Evolutionary conservation across 1,140 invertebrate species (phyloP).

Genomic region (Trachymyrmex septentrionalis): DNA sequence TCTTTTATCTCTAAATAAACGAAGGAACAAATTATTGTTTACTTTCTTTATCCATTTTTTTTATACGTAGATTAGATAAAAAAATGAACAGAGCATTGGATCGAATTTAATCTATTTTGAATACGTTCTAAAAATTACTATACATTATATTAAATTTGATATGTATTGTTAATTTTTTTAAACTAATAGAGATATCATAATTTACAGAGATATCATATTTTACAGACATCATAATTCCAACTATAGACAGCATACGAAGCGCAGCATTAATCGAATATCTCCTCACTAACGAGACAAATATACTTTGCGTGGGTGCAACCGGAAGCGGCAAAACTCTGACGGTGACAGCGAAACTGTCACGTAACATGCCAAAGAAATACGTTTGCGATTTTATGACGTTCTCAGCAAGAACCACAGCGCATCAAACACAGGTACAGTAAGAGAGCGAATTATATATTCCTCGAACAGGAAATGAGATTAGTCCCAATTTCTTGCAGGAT

Average conservation of each 20-base stretch:
- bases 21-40: too few species aligned
- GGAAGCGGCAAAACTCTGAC: constrained; percentile 94
- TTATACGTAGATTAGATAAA: too few species aligned
- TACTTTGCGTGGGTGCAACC: constrained; percentile 92
- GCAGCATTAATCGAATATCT: constrained; percentile 88
- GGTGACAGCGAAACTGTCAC: constrained; percentile 89
- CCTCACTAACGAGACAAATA: constrained; percentile 88
- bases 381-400: constrained; percentile 92
- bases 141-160: too few species aligned
- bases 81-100: too few species aligned
- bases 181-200: not conserved
- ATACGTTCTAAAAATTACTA: too few species aligned
- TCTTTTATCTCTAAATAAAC: too few species aligned
- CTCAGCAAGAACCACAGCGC: constrained; percentile 92
- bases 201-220: not conserved
- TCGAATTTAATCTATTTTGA: too few species aligned
- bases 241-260: constrained; percentile 89
- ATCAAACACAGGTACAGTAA: constrained; percentile 91
- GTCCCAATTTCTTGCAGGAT: constrained; percentile 86
- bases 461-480: constrained; percentile 8
- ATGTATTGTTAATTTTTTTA: not conserved
- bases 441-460: not conserved
- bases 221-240: constrained; percentile 90
- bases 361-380: constrained; percentile 89
- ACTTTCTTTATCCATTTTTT: too few species aligned